Evolutionary conservation across 2,797 vertebrate species (phyloP).

Genomic region (Momotus momota): DNA sequence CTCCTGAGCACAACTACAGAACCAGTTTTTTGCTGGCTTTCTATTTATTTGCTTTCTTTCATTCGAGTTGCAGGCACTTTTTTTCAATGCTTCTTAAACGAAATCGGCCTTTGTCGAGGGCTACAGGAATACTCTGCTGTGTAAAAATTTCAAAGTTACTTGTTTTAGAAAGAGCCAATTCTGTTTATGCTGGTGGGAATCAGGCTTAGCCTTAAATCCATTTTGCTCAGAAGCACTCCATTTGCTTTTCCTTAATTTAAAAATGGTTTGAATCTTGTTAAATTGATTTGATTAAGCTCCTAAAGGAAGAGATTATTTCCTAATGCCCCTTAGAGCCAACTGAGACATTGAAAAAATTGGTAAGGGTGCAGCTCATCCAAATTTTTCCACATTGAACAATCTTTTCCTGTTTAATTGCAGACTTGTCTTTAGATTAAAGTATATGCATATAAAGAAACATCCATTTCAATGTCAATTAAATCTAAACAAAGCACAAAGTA

Average conservation of each 20-base stretch:
- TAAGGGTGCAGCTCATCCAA: neutral
- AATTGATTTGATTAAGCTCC: constrained; percentile 22
- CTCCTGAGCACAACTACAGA: neutral
- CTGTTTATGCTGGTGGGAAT: neutral
- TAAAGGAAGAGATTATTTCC: constrained; percentile 8
- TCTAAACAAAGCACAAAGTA: neutral
- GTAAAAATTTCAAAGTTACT: neutral
- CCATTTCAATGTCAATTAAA: neutral
- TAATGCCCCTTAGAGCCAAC: neutral
- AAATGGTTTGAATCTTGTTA: constrained; percentile 17
- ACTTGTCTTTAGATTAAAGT: neutral
- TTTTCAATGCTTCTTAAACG: neutral
- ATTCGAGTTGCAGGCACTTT: constrained; percentile 25
- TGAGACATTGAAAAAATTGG: neutral
- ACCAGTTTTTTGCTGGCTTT: neutral
- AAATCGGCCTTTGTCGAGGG: neutral
- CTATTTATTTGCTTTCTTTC: neutral
- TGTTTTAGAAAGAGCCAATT: neutral
- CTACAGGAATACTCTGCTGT: neutral
- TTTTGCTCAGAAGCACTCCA: neutral
- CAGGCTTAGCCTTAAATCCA: neutral
- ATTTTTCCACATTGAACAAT: neutral
- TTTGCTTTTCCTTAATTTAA: constrained; percentile 55
- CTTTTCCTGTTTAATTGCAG: neutral
- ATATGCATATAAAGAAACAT: neutral